Conservation (phyloP, 2,888 invertebrate genomes). For the Drosophila anomalipes region DNA sequence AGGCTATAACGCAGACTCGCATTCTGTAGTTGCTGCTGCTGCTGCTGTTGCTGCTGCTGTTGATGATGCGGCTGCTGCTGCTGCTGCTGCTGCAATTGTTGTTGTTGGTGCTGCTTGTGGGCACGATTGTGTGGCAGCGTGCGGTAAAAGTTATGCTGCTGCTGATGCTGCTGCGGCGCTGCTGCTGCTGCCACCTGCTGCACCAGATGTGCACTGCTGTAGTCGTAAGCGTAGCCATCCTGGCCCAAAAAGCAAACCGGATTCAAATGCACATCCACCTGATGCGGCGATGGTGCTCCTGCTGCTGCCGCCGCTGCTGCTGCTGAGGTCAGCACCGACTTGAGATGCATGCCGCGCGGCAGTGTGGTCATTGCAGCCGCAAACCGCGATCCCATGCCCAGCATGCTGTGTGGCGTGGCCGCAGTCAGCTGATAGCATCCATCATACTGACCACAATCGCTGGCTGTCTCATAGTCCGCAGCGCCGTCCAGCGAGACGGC, state of each 20-base stretch:
- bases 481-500: slow-evolving; percentile 84
- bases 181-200: slow-evolving; percentile 66
- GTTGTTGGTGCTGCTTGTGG: slow-evolving; percentile 80
- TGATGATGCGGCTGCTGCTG: slow-evolving; percentile 78
- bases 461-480: slow-evolving; percentile 80
- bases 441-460: slow-evolving; percentile 84
- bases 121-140: slow-evolving; percentile 91
- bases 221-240: slow-evolving; percentile 89
- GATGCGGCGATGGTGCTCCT: slow-evolving; percentile 86
- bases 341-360: slow-evolving; percentile 86
- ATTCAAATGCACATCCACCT: slow-evolving; percentile 91
- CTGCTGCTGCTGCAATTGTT: slow-evolving; percentile 77
- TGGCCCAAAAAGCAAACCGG: slow-evolving; percentile 91
- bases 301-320: slow-evolving; percentile 44
- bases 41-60: slow-evolving; percentile 60
- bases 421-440: slow-evolving; percentile 84
- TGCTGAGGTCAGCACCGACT: slow-evolving; percentile 76
- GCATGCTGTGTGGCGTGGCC: slow-evolving; percentile 74
- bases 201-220: slow-evolving; percentile 84
- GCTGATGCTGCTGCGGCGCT: slow-evolving; percentile 63
- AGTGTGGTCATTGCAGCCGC: slow-evolving; percentile 86
- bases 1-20: slow-evolving; percentile 87
- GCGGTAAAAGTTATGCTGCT: slow-evolving; percentile 88
- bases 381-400: slow-evolving; percentile 79
- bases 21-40: slow-evolving; percentile 85